Percentiles rank a stretch among this genome's conserved stretches.
Evolutionary conservation across 2,797 vertebrate species (phyloP).

Genomic region (Sus cebifrons): DNA sequence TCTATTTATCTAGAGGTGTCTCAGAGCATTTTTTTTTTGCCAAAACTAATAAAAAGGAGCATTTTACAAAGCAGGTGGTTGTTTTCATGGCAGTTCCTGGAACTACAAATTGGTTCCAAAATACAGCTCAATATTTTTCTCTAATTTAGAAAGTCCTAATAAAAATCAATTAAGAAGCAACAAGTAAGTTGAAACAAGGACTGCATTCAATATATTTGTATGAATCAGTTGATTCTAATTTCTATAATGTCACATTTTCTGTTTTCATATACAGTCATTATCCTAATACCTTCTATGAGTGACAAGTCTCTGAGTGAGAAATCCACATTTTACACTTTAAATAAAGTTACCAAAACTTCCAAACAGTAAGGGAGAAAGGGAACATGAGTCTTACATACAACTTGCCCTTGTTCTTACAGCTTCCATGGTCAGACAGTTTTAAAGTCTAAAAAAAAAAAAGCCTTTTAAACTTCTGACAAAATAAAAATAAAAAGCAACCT

Average conservation of each 20-base stretch:
- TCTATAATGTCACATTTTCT: conserved; percentile 17
- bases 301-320: not conserved
- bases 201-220: not conserved
- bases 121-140: conserved; percentile 6
- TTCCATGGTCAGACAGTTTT: not conserved
- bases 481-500: not conserved
- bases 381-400: not conserved
- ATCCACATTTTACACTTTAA: conserved; percentile 41
- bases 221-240: not conserved
- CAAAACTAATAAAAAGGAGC: not conserved
- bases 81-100: not conserved
- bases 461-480: not conserved
- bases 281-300: conserved; percentile 16
- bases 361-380: not conserved
- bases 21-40: not conserved
- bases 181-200: not conserved
- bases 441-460: not conserved
- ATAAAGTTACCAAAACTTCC: conserved; percentile 41
- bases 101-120: not conserved
- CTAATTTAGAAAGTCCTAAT: conserved; percentile 27
- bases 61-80: not conserved
- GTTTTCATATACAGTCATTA: not conserved
- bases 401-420: not conserved
- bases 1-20: not conserved
- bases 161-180: conserved; percentile 49